A percentile compares a stretch with the other conserved stretches of the same genome.
Conservation (phyloP, 2,797 vertebrate genomes). For the Carcharodon carcharias region DNA sequence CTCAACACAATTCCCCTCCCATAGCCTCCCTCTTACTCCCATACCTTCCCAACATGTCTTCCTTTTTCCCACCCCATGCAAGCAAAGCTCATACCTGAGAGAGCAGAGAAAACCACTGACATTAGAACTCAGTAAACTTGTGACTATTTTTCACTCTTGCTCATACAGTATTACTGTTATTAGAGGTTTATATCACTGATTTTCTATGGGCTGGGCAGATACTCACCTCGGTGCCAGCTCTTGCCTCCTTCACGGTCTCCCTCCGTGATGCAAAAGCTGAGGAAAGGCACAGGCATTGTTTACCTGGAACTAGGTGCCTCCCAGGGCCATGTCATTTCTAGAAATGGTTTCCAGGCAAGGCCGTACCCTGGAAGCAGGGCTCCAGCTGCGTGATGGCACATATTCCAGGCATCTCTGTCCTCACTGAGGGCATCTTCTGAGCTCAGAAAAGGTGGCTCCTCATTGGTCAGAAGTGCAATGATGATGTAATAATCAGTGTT, state of each 20-base stretch:
- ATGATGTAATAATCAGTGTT: slow-evolving; percentile 5
- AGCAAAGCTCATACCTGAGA: background rate
- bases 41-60: background rate
- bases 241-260: slow-evolving; percentile 18
- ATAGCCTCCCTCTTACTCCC: background rate
- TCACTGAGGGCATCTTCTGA: background rate
- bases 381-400: background rate
- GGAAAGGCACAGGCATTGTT: slow-evolving; percentile 20
- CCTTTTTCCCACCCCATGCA: background rate
- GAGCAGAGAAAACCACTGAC: background rate
- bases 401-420: slow-evolving; percentile 13
- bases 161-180: background rate
- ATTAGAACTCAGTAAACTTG: background rate
- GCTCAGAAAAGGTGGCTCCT: background rate
- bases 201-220: background rate
- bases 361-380: slow-evolving; percentile 25
- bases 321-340: background rate
- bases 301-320: slow-evolving; percentile 17
- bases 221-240: background rate
- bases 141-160: background rate
- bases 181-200: background rate
- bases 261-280: background rate
- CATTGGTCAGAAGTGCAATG: slow-evolving; percentile 9
- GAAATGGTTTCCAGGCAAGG: background rate
- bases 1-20: background rate